These are phyloP conservation scores for Brachyptera risi DNA, from an alignment of 2,888 invertebrate genomes.

Conservation along the genomic window DNA sequence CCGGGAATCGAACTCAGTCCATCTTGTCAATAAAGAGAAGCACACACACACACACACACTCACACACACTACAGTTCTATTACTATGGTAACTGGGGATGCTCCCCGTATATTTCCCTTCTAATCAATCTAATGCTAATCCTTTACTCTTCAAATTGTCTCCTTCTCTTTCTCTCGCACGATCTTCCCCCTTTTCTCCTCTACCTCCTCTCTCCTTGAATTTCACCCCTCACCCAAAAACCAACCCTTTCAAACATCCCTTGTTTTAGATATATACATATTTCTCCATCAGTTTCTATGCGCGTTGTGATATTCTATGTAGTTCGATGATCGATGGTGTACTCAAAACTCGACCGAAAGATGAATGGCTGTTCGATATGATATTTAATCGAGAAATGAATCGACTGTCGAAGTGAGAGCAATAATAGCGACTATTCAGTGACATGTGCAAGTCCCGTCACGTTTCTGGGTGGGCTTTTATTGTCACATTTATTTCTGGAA, in stretches of 20 bases:
- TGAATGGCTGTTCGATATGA: not conserved
- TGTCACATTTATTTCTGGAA: conserved; percentile 4
- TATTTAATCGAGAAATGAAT: not conserved
- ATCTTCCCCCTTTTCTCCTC: not conserved
- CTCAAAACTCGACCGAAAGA: not conserved
- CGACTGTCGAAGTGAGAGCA: not conserved
- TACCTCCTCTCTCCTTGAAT: not conserved
- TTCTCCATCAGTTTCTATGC: conserved; percentile 22
- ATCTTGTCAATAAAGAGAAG: too few relatives aligned
- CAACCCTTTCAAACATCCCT: too few relatives aligned
- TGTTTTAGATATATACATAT: conserved; percentile 21
- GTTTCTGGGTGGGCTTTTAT: not conserved
- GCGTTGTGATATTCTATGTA: not conserved
- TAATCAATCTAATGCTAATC: conserved; percentile 18
- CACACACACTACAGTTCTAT: too few relatives aligned
- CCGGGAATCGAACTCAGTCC: too few relatives aligned
- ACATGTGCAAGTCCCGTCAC: not conserved
- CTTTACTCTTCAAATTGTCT: too few relatives aligned
- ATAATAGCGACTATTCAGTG: not conserved
- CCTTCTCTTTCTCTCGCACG: not conserved
- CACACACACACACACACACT: too few relatives aligned
- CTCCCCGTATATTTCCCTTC: not conserved
- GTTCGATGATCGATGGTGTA: not conserved
- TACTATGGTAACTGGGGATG: conserved; percentile 9
- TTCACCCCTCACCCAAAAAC: not conserved